A percentile compares a stretch with the other conserved stretches of the same genome.
Conservation (phyloP, 2,113 vertebrate species). For the Bos javanicus region DNA sequence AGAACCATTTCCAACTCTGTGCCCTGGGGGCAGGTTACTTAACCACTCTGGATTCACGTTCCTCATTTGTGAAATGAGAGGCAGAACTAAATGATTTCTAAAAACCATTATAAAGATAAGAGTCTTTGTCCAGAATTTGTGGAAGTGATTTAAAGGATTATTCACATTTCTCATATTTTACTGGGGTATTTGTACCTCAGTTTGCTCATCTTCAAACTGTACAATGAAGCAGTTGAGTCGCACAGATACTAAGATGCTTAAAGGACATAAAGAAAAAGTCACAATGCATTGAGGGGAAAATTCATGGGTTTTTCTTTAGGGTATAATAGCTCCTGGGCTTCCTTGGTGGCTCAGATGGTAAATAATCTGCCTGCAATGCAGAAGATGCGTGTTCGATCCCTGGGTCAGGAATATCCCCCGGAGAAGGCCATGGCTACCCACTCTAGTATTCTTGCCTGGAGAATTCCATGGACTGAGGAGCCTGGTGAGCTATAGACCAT, state of each 20-base stretch:
- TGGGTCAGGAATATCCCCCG: neutral
- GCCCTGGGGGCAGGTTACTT: conserved; percentile 60
- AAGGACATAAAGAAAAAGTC: neutral
- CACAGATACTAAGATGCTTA: neutral
- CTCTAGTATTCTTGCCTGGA: neutral
- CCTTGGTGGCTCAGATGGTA: neutral
- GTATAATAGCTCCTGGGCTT: neutral
- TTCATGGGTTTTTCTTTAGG: neutral
- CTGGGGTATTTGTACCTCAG: neutral
- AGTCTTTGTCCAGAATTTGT: neutral
- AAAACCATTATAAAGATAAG: conserved; percentile 32
- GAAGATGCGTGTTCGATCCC: neutral
- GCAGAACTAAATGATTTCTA: conserved; percentile 45
- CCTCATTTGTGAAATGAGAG: conserved; percentile 52
- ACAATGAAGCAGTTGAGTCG: neutral
- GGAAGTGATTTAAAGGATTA: neutral
- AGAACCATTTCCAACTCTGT: neutral
- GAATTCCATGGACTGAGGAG: neutral
- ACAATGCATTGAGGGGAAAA: neutral
- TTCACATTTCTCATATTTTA: neutral
- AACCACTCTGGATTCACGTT: conserved; percentile 31
- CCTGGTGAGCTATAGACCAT: neutral
- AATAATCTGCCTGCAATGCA: neutral
- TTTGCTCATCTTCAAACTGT: neutral
- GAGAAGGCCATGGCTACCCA: neutral